These are phyloP conservation scores for Cinclus cinclus DNA, from an alignment of 2,113 vertebrate species.

Conservation along the genomic window DNA sequence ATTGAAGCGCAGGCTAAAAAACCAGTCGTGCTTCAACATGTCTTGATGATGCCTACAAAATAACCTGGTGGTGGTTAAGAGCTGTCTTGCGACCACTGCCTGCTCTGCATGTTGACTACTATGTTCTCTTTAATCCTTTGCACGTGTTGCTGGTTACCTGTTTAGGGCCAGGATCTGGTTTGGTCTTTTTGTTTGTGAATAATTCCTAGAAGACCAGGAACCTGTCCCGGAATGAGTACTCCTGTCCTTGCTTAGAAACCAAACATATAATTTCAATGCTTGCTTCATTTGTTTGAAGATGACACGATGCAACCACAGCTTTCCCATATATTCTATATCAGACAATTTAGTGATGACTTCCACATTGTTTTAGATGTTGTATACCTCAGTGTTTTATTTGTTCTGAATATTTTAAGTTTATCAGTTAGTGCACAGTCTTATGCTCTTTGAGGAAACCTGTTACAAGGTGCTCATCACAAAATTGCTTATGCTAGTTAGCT, in stretches of 20 bases:
- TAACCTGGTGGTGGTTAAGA: background rate
- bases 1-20: background rate
- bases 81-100: background rate
- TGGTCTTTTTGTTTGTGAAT: background rate
- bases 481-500: background rate
- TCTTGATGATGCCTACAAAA: constrained; percentile 15
- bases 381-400: background rate
- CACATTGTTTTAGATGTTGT: background rate
- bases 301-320: background rate
- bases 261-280: background rate
- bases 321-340: background rate
- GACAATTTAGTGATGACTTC: background rate
- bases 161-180: background rate
- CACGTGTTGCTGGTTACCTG: background rate
- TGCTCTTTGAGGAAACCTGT: background rate
- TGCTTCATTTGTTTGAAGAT: background rate
- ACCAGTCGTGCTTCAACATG: background rate
- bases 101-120: background rate
- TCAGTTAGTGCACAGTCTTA: background rate
- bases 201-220: background rate
- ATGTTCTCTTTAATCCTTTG: background rate
- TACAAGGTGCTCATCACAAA: background rate
- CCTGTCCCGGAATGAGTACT: background rate
- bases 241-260: background rate
- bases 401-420: background rate